Evolutionary conservation across 2,888 invertebrate species (phyloP).

Genomic region (Autographa gamma): DNA sequence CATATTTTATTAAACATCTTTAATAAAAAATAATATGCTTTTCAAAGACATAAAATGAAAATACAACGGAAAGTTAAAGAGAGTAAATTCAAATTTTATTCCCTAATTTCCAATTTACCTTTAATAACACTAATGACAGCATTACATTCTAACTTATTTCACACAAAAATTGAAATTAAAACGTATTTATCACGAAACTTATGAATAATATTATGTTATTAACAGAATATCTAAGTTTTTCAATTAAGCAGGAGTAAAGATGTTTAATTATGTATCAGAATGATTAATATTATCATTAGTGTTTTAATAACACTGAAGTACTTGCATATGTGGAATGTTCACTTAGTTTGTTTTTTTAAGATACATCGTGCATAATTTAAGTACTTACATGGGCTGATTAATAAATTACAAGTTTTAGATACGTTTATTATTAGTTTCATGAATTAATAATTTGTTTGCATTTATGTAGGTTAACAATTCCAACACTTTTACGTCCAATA

Average conservation of each 20-base stretch:
- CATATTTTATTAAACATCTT: no score
- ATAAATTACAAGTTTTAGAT: slow-evolving; percentile 25
- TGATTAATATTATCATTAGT: slow-evolving; percentile 61
- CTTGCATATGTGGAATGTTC: slow-evolving; percentile 24
- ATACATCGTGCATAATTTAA: background rate
- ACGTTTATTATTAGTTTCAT: background rate
- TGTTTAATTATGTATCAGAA: slow-evolving; percentile 55
- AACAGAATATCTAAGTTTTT: slow-evolving; percentile 41
- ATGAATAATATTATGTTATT: slow-evolving; percentile 52
- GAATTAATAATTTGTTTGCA: no score
- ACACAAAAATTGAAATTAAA: background rate
- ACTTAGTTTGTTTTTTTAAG: slow-evolving; percentile 14
- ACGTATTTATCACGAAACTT: slow-evolving; percentile 40
- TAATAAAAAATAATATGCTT: no score
- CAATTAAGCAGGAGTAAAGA: slow-evolving; percentile 51
- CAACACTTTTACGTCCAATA: no score
- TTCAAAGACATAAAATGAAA: no score
- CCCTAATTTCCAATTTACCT: background rate
- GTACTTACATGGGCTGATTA: slow-evolving; percentile 32
- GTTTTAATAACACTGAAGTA: slow-evolving; percentile 54
- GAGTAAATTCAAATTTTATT: no score
- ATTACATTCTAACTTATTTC: background rate
- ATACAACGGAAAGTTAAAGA: no score
- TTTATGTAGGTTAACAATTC: no score
- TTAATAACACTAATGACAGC: background rate